Base-by-base conservation (phyloP, 2,888 invertebrate genomes). In the Himalopsyche japonica region DNA sequence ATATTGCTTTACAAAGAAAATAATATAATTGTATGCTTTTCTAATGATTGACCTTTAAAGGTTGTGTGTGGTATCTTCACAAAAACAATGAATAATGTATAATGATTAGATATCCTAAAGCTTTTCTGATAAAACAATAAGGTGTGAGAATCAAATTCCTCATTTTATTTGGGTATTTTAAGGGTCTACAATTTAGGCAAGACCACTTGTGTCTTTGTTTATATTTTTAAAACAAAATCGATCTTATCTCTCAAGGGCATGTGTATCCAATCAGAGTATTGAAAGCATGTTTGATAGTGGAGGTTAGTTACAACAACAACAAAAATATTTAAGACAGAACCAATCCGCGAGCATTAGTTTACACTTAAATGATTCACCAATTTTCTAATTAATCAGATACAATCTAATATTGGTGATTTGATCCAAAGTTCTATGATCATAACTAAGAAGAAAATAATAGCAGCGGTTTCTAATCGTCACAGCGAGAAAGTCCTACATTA, bases 401-500 rank as follows among this genome's bases (percentile, higher is more conserved):
- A 57, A 57, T 57, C 57, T 57, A 57, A 57, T n/a, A 57, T 57
- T 57, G 57, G 57, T 57, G 57, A 57, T 57, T 24, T 57, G 57
- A 24, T 57, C 57, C 57, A 57, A 57, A 57, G 7, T 57, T n/a
- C 43, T 82, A 82, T 37, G 43, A 20, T 79, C 78, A 79, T 34
- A 20, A 24, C 78, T 82, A 84, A 79, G 57, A 85, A 81, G 79
- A 76, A 81, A 30, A 85, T 79, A 43, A 84, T 81, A 76, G 57
- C 70, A 86, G 84, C 83, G 76, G 81, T 48, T 79, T 84, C 86
- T 86, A 86, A 82, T 20, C 79, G 82, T 84, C 85, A 86, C 85
- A 86, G 84, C 83, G 82, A 84, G 80, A 77, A 81, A 86, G 78
- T 78, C 86, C 84, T 86, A 86, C 84, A 37, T 76, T 76, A 15